Percentiles rank a stretch among this genome's conserved stretches.
These are phyloP conservation scores for Ondatra zibethicus DNA, from an alignment of 2,113 vertebrate species.

Conservation along the genomic window DNA sequence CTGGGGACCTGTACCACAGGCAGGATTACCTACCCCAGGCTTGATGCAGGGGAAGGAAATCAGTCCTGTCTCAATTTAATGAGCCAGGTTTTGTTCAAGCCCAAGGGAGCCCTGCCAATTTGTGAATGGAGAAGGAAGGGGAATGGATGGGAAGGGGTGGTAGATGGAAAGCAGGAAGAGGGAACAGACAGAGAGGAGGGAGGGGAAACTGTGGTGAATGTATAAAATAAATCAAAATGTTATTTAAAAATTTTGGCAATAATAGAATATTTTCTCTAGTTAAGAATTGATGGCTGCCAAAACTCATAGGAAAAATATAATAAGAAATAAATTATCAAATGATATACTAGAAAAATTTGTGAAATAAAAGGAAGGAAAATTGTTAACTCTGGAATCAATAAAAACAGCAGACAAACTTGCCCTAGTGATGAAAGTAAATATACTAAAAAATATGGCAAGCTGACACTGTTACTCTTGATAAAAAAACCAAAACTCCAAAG, in stretches of 20 bases:
- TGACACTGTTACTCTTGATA: neutral
- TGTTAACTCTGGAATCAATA: neutral
- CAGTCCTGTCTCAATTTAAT: no score
- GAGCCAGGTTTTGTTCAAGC: no score
- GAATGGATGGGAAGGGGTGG: no score
- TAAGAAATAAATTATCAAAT: neutral
- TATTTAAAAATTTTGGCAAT: neutral
- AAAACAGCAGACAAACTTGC: neutral
- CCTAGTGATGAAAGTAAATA: neutral
- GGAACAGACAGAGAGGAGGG: no score
- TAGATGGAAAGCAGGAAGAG: no score
- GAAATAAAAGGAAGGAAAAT: neutral
- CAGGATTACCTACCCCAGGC: no score
- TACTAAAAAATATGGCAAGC: neutral
- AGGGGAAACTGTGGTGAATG: no score
- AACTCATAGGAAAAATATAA: neutral
- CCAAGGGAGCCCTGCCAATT: no score
- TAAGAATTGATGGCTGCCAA: neutral
- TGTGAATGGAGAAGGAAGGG: no score
- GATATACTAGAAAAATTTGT: neutral
- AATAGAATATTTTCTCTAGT: neutral
- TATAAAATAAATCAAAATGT: no score
- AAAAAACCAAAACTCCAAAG: neutral
- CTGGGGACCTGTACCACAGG: no score
- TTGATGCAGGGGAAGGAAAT: no score